Evolutionary conservation across 2,113 vertebrate genomes (phyloP).

Genomic region (Eleginops maclovinus): DNA sequence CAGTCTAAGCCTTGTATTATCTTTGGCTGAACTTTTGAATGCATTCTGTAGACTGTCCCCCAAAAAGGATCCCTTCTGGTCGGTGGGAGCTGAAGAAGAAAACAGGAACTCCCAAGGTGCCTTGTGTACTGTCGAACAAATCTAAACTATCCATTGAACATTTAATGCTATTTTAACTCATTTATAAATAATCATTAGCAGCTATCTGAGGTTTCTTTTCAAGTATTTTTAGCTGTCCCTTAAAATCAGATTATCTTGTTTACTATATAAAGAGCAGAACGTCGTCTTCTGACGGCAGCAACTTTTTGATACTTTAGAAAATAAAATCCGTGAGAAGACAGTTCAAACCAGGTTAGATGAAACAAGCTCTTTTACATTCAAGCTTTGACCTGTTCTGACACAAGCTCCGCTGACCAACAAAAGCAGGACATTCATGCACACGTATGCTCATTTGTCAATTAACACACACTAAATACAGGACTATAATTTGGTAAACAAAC

Average conservation of each 20-base stretch:
- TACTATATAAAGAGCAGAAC: conserved; percentile 1
- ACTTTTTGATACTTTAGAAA: not conserved
- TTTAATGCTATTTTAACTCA: not conserved
- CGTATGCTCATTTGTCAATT: too few relatives aligned
- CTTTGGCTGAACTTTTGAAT: not conserved
- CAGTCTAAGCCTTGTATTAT: not conserved
- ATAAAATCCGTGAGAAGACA: not conserved
- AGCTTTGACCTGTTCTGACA: not conserved
- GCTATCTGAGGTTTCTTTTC: not conserved
- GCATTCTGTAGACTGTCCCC: not conserved
- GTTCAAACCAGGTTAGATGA: not conserved
- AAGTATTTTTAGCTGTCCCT: not conserved
- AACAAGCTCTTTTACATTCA: not conserved
- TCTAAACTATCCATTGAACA: not conserved
- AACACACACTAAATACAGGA: too few relatives aligned
- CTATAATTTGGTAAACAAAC: too few relatives aligned
- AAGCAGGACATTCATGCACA: too few relatives aligned
- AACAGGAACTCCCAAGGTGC: not conserved
- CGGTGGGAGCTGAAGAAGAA: not conserved
- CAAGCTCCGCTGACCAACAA: too few relatives aligned
- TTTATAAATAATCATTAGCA: not conserved
- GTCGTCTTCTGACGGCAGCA: not conserved
- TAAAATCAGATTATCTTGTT: not conserved
- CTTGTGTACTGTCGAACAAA: not conserved
- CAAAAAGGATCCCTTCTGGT: not conserved